Conservation (phyloP, 64 coral and sea anemone genomes). For the Stichodactyla helianthus region DNA sequence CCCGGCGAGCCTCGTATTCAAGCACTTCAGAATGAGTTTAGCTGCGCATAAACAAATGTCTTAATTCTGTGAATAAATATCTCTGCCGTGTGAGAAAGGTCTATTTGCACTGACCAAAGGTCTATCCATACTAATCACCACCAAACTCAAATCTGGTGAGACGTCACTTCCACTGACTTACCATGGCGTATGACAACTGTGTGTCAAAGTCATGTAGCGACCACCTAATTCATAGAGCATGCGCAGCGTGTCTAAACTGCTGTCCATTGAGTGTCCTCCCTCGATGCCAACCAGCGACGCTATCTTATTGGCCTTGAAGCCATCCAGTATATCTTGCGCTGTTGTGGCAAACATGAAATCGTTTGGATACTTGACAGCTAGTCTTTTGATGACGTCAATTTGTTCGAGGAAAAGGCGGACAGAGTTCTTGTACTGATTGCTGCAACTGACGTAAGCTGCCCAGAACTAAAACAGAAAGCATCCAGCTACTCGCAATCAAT, state of each 20-base stretch:
- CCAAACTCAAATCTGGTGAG: too few species aligned
- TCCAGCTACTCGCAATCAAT: too few species aligned
- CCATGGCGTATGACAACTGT: constrained; percentile 80
- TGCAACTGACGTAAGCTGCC: constrained; percentile 66
- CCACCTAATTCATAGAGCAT: constrained; percentile 83
- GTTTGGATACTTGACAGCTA: constrained; percentile 56
- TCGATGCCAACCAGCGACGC: constrained; percentile 73
- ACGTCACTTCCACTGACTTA: constrained; percentile 48
- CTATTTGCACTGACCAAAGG: too few species aligned
- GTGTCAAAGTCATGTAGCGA: constrained; percentile 82
- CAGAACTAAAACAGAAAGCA: constrained; percentile 48
- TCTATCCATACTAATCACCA: too few species aligned
- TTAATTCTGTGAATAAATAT: too few species aligned
- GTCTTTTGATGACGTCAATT: constrained; percentile 64
- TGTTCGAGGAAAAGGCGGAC: constrained; percentile 68
- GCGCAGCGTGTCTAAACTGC: constrained; percentile 66
- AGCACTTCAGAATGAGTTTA: too few species aligned
- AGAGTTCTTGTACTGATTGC: constrained; percentile 76
- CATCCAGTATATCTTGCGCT: constrained; percentile 61
- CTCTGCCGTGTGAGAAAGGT: too few species aligned
- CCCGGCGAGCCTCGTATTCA: too few species aligned
- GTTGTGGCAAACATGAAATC: constrained; percentile 51
- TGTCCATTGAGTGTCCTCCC: constrained; percentile 73
- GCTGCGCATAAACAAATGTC: too few species aligned
- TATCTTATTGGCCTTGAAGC: constrained; percentile 49